phyloP scores from a whole-genome alignment of 2,797 vertebrate genomes.

The Petrocephalus sullivani region DNA sequence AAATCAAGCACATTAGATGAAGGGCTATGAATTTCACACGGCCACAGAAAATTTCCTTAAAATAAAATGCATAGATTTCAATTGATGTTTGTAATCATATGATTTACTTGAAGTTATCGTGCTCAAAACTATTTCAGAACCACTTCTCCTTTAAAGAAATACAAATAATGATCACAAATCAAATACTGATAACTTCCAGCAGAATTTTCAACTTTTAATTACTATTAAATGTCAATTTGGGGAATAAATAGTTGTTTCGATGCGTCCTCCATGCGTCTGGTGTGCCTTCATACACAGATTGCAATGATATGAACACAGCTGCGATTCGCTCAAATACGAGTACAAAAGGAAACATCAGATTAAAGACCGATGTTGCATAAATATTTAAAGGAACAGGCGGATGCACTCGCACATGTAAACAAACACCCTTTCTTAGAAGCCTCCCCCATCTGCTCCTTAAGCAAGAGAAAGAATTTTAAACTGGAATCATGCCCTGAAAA shows the following conservation, averaged over 20 bases:
- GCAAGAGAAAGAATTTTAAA: background rate
- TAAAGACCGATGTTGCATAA: slow-evolving; percentile 16
- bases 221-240: slow-evolving; percentile 10
- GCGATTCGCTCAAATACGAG: slow-evolving; percentile 13
- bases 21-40: background rate
- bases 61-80: background rate
- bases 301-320: slow-evolving; percentile 13
- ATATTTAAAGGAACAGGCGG: background rate
- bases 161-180: slow-evolving; percentile 3
- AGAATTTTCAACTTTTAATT: slow-evolving; percentile 22
- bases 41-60: background rate
- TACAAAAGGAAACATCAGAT: slow-evolving; percentile 21
- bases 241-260: slow-evolving; percentile 22
- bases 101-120: background rate
- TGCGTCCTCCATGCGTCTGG: slow-evolving; percentile 17
- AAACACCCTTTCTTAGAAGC: background rate
- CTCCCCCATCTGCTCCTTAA: background rate
- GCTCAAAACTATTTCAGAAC: background rate
- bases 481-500: slow-evolving; percentile 4
- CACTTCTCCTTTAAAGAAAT: slow-evolving; percentile 1
- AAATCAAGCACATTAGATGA: background rate
- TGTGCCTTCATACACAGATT: slow-evolving; percentile 21
- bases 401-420: background rate
- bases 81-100: background rate
- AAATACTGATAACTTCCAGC: background rate